A percentile compares a stretch with the other conserved stretches of the same genome.
These are phyloP conservation scores for Sialis fuliginosa DNA, from an alignment of 2,888 invertebrate species.

Conservation along the genomic window DNA sequence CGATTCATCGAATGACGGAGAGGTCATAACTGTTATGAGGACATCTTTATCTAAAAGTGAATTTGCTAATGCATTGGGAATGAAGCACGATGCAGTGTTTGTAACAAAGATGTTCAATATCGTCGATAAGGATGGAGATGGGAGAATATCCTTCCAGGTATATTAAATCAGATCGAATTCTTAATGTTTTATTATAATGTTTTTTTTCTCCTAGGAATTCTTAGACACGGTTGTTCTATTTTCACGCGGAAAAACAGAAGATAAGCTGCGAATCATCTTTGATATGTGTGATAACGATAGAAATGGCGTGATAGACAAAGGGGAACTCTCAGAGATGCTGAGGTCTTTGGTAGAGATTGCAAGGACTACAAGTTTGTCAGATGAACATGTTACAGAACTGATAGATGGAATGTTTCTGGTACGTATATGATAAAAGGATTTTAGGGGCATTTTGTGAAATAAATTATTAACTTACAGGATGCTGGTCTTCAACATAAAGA, in stretches of 20 bases:
- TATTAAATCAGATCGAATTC: too few species aligned
- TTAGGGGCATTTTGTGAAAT: background rate
- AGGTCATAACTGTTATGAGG: constrained; percentile 83
- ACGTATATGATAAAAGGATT: constrained; percentile 13
- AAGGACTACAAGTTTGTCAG: constrained; percentile 73
- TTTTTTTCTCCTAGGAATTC: constrained; percentile 48
- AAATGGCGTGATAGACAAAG: constrained; percentile 86
- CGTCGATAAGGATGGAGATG: constrained; percentile 86
- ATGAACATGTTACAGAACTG: constrained; percentile 78
- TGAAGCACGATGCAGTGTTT: constrained; percentile 88
- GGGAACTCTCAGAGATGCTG: constrained; percentile 84
- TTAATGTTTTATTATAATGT: background rate
- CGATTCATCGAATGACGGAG: constrained; percentile 56
- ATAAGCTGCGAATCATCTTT: constrained; percentile 84
- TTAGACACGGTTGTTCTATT: constrained; percentile 84
- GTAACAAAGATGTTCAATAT: constrained; percentile 96
- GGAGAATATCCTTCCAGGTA: constrained; percentile 83
- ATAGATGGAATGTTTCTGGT: constrained; percentile 89
- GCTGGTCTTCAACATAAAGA: constrained; percentile 82
- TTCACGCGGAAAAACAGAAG: constrained; percentile 82
- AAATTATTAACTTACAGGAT: constrained; percentile 33
- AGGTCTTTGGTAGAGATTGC: constrained; percentile 86
- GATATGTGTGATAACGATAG: constrained; percentile 96
- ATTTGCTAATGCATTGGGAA: constrained; percentile 88
- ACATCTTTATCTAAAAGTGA: constrained; percentile 82